phyloP scores from a whole-genome alignment of 2,113 vertebrate genomes.

The Oreotrochilus melanogaster region DNA sequence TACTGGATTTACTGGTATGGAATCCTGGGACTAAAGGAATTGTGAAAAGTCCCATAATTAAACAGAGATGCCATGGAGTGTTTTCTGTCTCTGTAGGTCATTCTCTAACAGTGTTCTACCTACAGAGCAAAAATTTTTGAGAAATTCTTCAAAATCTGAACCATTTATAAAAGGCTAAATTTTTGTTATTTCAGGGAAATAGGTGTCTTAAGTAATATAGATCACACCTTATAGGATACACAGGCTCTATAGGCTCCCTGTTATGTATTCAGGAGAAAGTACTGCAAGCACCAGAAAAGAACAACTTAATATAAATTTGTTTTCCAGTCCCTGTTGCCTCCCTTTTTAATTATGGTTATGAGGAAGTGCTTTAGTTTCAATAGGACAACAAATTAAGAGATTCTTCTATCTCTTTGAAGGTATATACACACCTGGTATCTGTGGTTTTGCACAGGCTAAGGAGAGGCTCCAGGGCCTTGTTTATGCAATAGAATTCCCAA shows the following conservation, averaged over 20 bases:
- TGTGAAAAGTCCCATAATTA: not conserved
- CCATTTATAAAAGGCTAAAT: not conserved
- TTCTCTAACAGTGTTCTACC: not conserved
- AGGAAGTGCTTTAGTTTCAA: constrained; percentile 44
- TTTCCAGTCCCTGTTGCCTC: constrained; percentile 49
- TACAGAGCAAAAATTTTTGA: not conserved
- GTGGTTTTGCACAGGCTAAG: constrained; percentile 31
- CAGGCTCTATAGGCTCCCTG: not conserved
- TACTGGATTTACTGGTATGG: not conserved
- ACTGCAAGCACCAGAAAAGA: not conserved
- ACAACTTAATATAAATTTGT: not conserved
- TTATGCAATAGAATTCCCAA: not conserved
- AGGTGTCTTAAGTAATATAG: not conserved
- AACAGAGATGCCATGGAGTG: not conserved
- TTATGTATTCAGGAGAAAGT: constrained; percentile 49
- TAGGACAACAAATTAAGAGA: constrained; percentile 56
- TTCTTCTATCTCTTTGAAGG: constrained; percentile 46
- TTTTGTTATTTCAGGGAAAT: not conserved
- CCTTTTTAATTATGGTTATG: constrained; percentile 65
- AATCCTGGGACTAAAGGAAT: not conserved
- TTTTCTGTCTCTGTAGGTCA: not conserved
- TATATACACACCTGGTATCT: constrained; percentile 36
- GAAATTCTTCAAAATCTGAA: not conserved
- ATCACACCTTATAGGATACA: not conserved
- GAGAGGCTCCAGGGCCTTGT: not conserved